Base-by-base conservation (phyloP, 2,888 invertebrate genomes). In the Tipula unca region DNA sequence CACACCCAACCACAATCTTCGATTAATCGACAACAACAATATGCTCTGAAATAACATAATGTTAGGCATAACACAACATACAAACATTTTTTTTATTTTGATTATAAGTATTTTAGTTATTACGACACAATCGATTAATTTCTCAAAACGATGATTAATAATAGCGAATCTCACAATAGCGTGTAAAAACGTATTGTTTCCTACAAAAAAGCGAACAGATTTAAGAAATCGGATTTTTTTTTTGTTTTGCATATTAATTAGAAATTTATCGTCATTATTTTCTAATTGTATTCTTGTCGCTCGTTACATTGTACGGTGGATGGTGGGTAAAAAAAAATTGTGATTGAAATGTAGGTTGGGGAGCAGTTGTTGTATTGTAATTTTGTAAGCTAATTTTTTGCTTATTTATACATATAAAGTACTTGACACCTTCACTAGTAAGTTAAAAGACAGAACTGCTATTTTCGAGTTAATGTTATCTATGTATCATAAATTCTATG, bases 91-190 rank as follows among this genome's bases (percentile, higher is more conserved):
- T n/a, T n/a, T n/a, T n/a, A 69, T 69, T 69, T 69, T 20, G 69
- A 69, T 69, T 69, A 69, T 69, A 69, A 69, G 25, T 69, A 25
- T 69, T 69, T 69, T 69, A 69, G 25, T 25, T 69, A 69, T 69
- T 69, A 69, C 69, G 25, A 69, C 69, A 69, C 25, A 69, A 69
- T 69, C 69, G 69, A 69, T 69, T 69, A 69, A 69, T 69, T 54
- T 54, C 48, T 54, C 48, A 69, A 69, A 69, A 69, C 69, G 69
- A 69, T 69, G 69, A 69, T 69, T 69, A 69, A 69, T 69, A 69
- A 69, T 69, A 25, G 69, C 69, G 69, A 69, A 69, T 69, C 69
- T 69, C 25, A 69, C 69, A 69, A 69, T 69, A 69, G 25, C 25
- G 69, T 69, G 69, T 69, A 69, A 69, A 48, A 69, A 25, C 25